Base-by-base conservation (phyloP, 2,888 invertebrate species). In the Dryomyza anilis region DNA sequence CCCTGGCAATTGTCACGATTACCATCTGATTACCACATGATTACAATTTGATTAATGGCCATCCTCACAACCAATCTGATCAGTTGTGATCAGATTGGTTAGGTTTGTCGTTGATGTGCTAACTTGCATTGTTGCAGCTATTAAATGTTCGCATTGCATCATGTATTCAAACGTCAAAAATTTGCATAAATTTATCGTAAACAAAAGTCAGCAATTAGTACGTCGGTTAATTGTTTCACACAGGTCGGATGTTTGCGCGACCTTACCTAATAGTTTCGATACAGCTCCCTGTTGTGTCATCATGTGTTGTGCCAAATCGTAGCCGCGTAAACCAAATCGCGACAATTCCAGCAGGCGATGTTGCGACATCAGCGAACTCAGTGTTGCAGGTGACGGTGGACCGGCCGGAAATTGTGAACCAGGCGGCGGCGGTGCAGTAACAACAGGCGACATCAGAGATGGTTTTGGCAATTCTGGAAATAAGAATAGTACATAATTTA, bases 231-330 rank as follows among this genome's bases (percentile, higher is more conserved):
- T 7, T 3, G 23, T 50, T 21, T 30, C 10, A 10, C n/a, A 53
- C 29, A 25, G 45, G 16, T n/a, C 16, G 2, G 1, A 45, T 5
- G 21, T 10, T 30, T 10, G 30, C 48, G 14, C 30, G 23, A 16
- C 73, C 92, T 91, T 85, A 94, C 95, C 95, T 81, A 95, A 86
- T 80, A 95, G 87, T 85, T 95, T 95, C 73, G 93, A 94, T 76
- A 93, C 95, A 78, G 94, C 94, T 76, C 94, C 94, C 85, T 95
- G 94, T 85, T 95, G 94, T 67, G 92, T 92, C 63, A 95, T 87
- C 86, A 95, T 93, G 79, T 95, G 95, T 78, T 94, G 93, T 5
- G 95, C 94, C 78, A 95, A 87, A 84, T 95, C 95, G 80, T 95
- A 95, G 78, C 95, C 95, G 71, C 95, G 86, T 72, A 94, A 85